Base-by-base conservation (phyloP, 2,888 invertebrate genomes). In the Nomada fucata region DNA sequence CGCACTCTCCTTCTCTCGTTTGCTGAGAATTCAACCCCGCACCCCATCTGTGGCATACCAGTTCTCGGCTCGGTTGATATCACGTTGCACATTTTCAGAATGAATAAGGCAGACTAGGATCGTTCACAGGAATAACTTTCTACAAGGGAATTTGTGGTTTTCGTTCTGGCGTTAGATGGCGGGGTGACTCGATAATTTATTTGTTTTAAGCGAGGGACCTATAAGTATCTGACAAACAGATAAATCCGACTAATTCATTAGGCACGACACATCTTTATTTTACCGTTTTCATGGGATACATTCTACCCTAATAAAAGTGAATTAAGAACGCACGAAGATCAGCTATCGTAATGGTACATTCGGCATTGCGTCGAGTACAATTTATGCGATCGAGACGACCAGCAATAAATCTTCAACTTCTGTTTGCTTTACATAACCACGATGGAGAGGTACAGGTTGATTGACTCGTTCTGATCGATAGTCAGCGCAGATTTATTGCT, bases 391-490 rank as follows among this genome's bases (percentile, higher is more conserved):
- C 71, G 71, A 76, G 68, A 74, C 36, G 44, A 53, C 57, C 61
- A 11, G 53, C 79, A 53, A 83, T 84, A 84, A 84, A 84, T 84
- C 83, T 79, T 72, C 57, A 10, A 5, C 7, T 44, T 42, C 23
- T 61, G 73, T 79, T 76, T 83, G 76, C 71, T 79, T 74, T 50
- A 60, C 44, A 53, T 52, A 57, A 60, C 59, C 53, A 60, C 57
- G 77, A 52, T 52, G 64, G 60, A 18, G 78, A 72, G 78, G 53
- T 74, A 67, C 69, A 26, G 63, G 73, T 82, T 80, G 84, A 86
- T 86, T 79, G 82, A 82, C 76, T 82, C 44, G 64, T 64, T 53
- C 73, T 84, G 84, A 79, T 85, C 84, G 80, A 80, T 84, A 83
- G 83, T 83, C 76, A 80, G 74, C 71, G 68, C 23, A 67, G 80